Evolutionary conservation across 2,797 vertebrate genomes (phyloP).

Genomic region (Champsocephalus esox): DNA sequence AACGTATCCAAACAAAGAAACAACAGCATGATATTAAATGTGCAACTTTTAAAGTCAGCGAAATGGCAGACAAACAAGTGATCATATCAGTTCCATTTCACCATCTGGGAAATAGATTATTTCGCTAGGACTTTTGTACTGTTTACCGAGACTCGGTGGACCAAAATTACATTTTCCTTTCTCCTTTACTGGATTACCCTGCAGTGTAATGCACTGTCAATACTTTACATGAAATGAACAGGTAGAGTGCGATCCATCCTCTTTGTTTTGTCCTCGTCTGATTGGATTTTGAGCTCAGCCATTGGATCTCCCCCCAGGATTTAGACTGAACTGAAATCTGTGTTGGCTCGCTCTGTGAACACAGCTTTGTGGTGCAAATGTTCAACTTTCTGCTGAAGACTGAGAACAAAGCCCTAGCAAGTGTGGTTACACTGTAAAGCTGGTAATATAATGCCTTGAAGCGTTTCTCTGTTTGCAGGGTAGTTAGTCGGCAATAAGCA

Average conservation of each 20-base stretch:
- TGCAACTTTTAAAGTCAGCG: constrained; percentile 10
- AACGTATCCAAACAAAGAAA: constrained; percentile 9
- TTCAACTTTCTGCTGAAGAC: constrained; percentile 47
- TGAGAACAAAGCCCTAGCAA: constrained; percentile 26
- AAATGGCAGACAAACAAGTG: constrained; percentile 24
- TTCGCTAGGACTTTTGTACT: constrained; percentile 21
- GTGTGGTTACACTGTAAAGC: constrained; percentile 25
- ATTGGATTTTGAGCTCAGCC: constrained; percentile 51
- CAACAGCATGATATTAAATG: constrained; percentile 7
- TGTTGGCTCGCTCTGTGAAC: constrained; percentile 27
- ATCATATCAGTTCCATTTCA: constrained; percentile 24
- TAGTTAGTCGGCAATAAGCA: constrained; percentile 32
- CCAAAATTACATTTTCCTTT: constrained; percentile 48
- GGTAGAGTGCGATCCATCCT: constrained; percentile 53
- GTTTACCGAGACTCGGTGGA: constrained; percentile 27
- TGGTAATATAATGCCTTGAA: constrained; percentile 38
- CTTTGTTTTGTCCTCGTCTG: constrained; percentile 50
- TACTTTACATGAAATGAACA: constrained; percentile 58
- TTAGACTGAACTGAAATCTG: constrained; percentile 36
- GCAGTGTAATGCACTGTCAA: constrained; percentile 36
- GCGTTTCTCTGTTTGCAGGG: constrained; percentile 32
- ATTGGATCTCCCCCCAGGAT: constrained; percentile 33
- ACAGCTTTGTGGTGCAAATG: constrained; percentile 58
- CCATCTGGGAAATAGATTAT: constrained; percentile 47
- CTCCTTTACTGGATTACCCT: constrained; percentile 44